Percentiles rank a stretch among this genome's conserved stretches.
These are phyloP conservation scores for Mionectes olivaceus DNA, from an alignment of 2,797 vertebrate genomes.

Conservation along the genomic window DNA sequence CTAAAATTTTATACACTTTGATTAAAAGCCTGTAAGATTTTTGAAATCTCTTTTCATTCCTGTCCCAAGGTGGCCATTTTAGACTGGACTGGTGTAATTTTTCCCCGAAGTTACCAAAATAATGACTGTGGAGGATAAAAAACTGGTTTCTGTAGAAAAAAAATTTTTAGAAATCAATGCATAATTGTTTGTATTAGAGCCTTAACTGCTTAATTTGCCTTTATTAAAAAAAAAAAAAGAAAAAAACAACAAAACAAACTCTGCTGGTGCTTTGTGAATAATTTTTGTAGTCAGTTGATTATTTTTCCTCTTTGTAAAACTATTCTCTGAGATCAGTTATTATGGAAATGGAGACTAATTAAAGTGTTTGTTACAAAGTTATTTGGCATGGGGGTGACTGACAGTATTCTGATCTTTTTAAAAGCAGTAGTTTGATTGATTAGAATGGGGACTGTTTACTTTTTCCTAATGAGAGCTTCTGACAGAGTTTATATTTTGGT, in stretches of 20 bases:
- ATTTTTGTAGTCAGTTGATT: conserved; percentile 52
- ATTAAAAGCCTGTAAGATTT: conserved; percentile 62
- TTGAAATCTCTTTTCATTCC: conserved; percentile 29
- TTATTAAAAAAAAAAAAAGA: conserved; percentile 59
- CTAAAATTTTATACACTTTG: conserved; percentile 76
- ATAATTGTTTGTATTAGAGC: conserved; percentile 47
- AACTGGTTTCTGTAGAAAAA: conserved; percentile 39
- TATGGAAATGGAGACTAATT: conserved; percentile 63
- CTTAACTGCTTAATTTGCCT: conserved; percentile 61
- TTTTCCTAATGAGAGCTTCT: neutral
- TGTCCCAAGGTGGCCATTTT: conserved; percentile 26
- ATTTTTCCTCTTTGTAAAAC: neutral
- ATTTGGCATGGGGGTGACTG: neutral
- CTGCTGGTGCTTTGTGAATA: conserved; percentile 45
- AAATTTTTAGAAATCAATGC: conserved; percentile 19
- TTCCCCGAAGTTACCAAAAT: neutral
- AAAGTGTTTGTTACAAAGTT: neutral
- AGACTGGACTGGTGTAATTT: conserved; percentile 7
- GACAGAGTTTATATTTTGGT: neutral
- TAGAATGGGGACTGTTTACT: neutral
- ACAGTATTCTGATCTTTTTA: neutral
- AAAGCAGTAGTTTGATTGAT: neutral
- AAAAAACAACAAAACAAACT: neutral
- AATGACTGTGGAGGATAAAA: neutral
- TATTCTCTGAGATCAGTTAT: neutral